phyloP scores from a whole-genome alignment of 2,113 vertebrate genomes.

The Xyrauchen texanus region DNA sequence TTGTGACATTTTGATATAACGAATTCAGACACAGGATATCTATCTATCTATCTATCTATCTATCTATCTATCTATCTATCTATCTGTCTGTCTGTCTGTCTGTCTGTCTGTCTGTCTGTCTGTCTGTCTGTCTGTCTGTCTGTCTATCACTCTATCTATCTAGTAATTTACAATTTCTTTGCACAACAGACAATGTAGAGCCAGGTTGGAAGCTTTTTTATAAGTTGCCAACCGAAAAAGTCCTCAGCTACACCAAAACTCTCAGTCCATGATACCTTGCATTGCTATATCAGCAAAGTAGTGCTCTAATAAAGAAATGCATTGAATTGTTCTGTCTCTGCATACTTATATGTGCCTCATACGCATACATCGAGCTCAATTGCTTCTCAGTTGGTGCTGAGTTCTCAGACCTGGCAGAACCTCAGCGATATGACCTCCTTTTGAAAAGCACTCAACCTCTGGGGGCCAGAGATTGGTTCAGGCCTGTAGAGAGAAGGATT shows the following conservation, averaged over 20 bases:
- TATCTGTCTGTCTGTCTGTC: too few species aligned
- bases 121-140: too few species aligned
- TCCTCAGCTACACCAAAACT: background rate
- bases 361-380: conserved; percentile 23
- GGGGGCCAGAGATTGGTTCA: conserved; percentile 56
- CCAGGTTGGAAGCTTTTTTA: background rate
- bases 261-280: background rate
- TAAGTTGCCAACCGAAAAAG: too few species aligned
- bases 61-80: too few species aligned
- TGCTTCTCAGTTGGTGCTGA: conserved; percentile 45
- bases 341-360: background rate
- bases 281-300: background rate
- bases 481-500: conserved; percentile 42
- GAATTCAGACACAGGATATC: too few species aligned
- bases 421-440: conserved; percentile 59
- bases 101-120: too few species aligned
- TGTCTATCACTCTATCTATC: too few species aligned
- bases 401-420: conserved; percentile 52
- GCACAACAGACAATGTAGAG: background rate
- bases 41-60: too few species aligned
- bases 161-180: too few species aligned
- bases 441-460: conserved; percentile 55
- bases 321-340: conserved; percentile 4
- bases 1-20: too few species aligned
- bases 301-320: background rate